A percentile compares a stretch with the other conserved stretches of the same genome.
Conservation (phyloP, 2,797 vertebrate genomes). For the Myotis planiceps region DNA sequence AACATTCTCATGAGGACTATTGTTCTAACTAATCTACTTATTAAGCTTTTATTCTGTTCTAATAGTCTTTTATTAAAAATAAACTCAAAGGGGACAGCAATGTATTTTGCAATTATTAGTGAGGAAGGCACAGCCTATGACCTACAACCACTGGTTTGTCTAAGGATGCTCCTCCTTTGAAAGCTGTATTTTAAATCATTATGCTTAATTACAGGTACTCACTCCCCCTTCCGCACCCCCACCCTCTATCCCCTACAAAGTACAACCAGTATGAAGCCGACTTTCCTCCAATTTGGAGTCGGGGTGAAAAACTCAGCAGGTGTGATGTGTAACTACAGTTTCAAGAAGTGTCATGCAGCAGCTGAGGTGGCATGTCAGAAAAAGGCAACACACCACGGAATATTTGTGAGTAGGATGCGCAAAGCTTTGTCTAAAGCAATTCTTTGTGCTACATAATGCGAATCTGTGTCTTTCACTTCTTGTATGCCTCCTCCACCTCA, state of each 20-base stretch:
- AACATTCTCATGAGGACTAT: conserved; percentile 86
- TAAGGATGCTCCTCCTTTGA: conserved; percentile 31
- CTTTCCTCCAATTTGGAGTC: not conserved
- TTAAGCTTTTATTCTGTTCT: conserved; percentile 88
- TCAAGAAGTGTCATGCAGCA: not conserved
- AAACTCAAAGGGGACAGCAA: conserved; percentile 80
- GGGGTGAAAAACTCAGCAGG: not conserved
- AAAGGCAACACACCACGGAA: not conserved
- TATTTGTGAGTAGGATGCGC: conserved; percentile 50
- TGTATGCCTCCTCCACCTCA: not conserved
- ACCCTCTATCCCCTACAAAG: not conserved
- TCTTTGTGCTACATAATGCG: conserved; percentile 53
- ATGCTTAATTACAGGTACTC: conserved; percentile 70
- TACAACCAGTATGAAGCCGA: not conserved
- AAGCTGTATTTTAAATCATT: conserved; percentile 66
- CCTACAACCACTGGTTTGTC: conserved; percentile 75
- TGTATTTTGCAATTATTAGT: conserved; percentile 84
- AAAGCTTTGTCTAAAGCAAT: conserved; percentile 51
- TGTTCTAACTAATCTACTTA: conserved; percentile 89
- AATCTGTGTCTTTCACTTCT: conserved; percentile 49
- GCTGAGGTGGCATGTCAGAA: not conserved
- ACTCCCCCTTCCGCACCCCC: not conserved
- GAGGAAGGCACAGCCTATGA: conserved; percentile 75
- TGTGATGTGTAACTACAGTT: not conserved
- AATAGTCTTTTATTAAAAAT: conserved; percentile 80